Percentiles rank a stretch among this genome's conserved stretches.
These are phyloP conservation scores for Coendou prehensilis DNA, from an alignment of 2,797 vertebrate genomes.

Conservation along the genomic window DNA sequence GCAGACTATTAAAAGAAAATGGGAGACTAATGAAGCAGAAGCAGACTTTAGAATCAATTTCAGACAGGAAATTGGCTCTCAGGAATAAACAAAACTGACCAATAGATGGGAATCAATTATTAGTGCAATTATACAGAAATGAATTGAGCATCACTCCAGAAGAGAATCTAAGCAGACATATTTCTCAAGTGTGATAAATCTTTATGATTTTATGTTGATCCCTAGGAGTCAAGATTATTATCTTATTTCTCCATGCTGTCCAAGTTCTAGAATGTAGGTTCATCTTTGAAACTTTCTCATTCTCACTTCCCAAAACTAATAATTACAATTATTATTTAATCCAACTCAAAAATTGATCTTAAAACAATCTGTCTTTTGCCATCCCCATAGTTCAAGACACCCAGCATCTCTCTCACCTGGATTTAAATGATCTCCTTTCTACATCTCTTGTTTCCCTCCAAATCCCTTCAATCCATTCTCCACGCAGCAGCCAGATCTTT, in stretches of 20 bases:
- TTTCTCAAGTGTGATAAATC: neutral
- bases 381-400: neutral
- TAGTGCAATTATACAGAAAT: neutral
- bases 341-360: neutral
- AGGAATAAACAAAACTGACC: neutral
- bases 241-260: neutral
- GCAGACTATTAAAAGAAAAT: neutral
- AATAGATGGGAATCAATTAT: neutral
- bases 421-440: neutral
- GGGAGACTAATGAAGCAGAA: neutral
- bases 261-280: neutral
- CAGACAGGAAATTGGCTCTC: neutral
- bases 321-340: neutral
- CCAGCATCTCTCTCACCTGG: neutral
- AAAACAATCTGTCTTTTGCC: neutral
- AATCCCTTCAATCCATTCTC: neutral
- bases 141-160: neutral
- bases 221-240: neutral
- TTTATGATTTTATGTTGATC: neutral
- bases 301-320: neutral
- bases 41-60: neutral
- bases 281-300: neutral
- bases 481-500: neutral
- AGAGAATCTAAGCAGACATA: neutral
- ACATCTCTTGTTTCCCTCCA: neutral